Conservation (phyloP, 1,140 invertebrate species). For the Frieseomelitta varia region DNA sequence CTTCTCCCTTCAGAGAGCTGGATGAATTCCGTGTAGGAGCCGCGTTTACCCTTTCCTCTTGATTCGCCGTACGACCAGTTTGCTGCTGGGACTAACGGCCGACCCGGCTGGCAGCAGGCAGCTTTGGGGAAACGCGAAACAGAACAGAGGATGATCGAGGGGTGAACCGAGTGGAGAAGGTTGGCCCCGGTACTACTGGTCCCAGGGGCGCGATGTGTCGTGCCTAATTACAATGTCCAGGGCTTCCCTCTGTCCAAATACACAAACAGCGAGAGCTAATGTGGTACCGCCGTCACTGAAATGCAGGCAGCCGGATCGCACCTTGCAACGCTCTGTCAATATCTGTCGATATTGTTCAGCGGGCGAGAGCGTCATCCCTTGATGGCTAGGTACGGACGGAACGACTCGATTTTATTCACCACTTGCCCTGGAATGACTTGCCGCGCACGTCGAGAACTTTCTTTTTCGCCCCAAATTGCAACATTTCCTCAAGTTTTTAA, state of each 20-base stretch:
- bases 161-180: slow-evolving; percentile 17
- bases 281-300: slow-evolving; percentile 55
- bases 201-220: slow-evolving; percentile 79
- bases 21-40: slow-evolving; percentile 27
- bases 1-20: neutral
- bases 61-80: neutral
- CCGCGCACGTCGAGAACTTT: no score
- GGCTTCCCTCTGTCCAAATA: slow-evolving; percentile 78
- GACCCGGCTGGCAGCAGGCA: neutral
- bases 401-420: no score
- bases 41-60: slow-evolving; percentile 16
- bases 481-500: no score
- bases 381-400: no score
- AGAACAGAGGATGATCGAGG: slow-evolving; percentile 38
- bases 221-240: slow-evolving; percentile 81
- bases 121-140: neutral
- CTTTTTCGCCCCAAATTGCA: no score
- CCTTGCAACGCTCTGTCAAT: slow-evolving; percentile 69
- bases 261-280: slow-evolving; percentile 79
- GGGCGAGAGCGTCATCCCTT: slow-evolving; percentile 19
- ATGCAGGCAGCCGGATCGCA: slow-evolving; percentile 47
- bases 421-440: no score
- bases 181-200: slow-evolving; percentile 25
- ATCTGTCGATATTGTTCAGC: slow-evolving; percentile 67
- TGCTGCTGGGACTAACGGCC: slow-evolving; percentile 9